Percentiles rank a stretch among this genome's conserved stretches.
Evolutionary conservation across 1,140 invertebrate species (phyloP).

Genomic region (Notospermus geniculatus): DNA sequence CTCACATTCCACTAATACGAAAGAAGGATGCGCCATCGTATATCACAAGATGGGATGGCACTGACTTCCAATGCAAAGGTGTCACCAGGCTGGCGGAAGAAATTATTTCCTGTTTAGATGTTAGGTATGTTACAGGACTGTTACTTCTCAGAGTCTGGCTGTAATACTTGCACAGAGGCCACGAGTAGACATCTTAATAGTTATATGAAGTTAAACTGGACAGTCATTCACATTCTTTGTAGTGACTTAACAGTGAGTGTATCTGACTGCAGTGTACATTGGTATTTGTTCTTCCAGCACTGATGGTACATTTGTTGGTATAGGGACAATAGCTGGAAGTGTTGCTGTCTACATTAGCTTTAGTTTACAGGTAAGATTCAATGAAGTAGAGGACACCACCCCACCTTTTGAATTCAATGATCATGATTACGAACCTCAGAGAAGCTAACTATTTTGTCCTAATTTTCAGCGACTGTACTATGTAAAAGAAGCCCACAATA

Average conservation of each 20-base stretch:
- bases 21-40: slow-evolving; percentile 53
- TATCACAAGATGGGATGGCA: slow-evolving; percentile 56
- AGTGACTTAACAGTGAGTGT: too few species aligned
- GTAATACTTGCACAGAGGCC: too few species aligned
- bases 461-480: slow-evolving; percentile 72
- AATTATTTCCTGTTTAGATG: slow-evolving; percentile 78
- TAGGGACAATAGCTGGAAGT: slow-evolving; percentile 89
- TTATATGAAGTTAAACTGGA: too few species aligned
- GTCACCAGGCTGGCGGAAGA: slow-evolving; percentile 60
- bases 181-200: too few species aligned
- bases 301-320: slow-evolving; percentile 85
- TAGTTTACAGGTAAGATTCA: slow-evolving; percentile 74
- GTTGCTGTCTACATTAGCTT: slow-evolving; percentile 88
- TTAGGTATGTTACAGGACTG: slow-evolving; percentile 63
- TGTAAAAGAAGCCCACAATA: slow-evolving; percentile 80
- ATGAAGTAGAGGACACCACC: background rate
- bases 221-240: too few species aligned
- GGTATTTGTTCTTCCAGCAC: slow-evolving; percentile 61
- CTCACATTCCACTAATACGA: slow-evolving; percentile 75
- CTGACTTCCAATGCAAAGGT: slow-evolving; percentile 43
- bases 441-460: slow-evolving; percentile 12
- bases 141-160: too few species aligned
- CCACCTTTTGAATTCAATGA: background rate
- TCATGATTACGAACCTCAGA: slow-evolving; percentile 2
- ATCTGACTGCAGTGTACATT: too few species aligned